Evolutionary conservation across 1,140 invertebrate genomes (phyloP), one percentile per base, ranked within the genome.

Genomic region (Seison nebaliae): DNA sequence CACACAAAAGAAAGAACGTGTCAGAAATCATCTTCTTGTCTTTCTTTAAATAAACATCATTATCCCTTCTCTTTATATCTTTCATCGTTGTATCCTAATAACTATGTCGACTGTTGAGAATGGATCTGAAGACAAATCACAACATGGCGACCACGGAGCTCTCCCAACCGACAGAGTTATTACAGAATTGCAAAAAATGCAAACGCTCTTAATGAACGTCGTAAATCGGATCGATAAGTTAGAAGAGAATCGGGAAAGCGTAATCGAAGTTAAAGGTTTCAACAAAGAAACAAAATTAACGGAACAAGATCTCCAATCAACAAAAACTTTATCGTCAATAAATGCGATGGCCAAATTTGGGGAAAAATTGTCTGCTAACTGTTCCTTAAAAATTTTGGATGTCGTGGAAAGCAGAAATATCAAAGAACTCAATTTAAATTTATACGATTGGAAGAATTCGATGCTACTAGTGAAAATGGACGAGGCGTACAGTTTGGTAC

Each of bases 141-240:
- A n/a, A n/a, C n/a, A n/a, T n/a, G n/a, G n/a, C n/a, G 15, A 19
- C 12, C 8, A 6, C 12, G 12, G 15, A 31, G 5, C 8, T 12
- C 12, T 31, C 5, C 12, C 8, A 31, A 31, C 5, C 6, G 5
- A 31, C 6, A 12, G 5, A 6, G 5, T 6, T 19, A 31, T 19
- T 14, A 39, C 14, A 14, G 21, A 39, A 17, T 16, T n/a, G 17
- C n/a, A 21, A 39, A 39, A 39, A 3, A 16, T 9, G 20, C 26
- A 34, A 26, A 30, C 17, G 4, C 15, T 30, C 12, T 28, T 22
- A n/a, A 39, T 17, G 11, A 39, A 32, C 14, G n/a, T 22, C 5
- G 26, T 30, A 14, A 32, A 7, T 6, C 31, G 33, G 11, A n/a
- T 26, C n/a, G 7, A 21, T 4, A 11, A 39, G 12, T 32, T 39